Evolutionary conservation across 2,888 invertebrate species (phyloP), one percentile per base, ranked within the genome.

Genomic region (Sclerodermus sp.): DNA sequence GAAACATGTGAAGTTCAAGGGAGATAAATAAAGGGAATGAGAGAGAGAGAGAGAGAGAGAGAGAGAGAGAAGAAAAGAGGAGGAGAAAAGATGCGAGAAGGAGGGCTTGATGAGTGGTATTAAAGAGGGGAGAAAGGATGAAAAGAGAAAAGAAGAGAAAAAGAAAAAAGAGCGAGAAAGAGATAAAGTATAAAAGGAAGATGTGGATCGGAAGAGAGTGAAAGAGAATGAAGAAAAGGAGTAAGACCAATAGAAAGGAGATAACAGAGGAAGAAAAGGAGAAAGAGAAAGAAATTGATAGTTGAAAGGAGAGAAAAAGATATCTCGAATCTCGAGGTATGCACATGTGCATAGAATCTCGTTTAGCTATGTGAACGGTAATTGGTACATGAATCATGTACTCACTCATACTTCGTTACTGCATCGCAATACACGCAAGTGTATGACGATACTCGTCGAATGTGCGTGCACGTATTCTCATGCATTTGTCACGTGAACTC

Each of bases 311-410:
- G 4, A 3, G 42, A 42, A 12, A 23, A 23, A 30, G 5, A 14
- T 14, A 37, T 13, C 37, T n/a, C 37, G 37, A 6, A n/a, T n/a
- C 6, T 6, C 37, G n/a, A 10, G 12, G 39, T 42, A 17, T 42
- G 12, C 32, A 15, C 13, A 42, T 37, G 47, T 38, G 40, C 47
- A 39, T 45, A 18, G 51, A 52, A 50, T 48, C 53, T 38, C 49
- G 58, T 57, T 58, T 64, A 59, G 60, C 62, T 67, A 58, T 62
- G 60, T 60, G 64, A 61, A 60, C 60, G 68, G 63, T 72, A 72
- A 72, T 71, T 71, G 71, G 70, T 70, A 63, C 66, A 72, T 71
- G 72, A 72, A 72, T 72, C 72, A 71, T 69, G 66, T 64, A 65
- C 68, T 66, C 56, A 54, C 58, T 55, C 65, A 62, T 64, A 48